Conservation (phyloP, 1,140 invertebrate genomes). For the Macrostomum lignano region DNA sequence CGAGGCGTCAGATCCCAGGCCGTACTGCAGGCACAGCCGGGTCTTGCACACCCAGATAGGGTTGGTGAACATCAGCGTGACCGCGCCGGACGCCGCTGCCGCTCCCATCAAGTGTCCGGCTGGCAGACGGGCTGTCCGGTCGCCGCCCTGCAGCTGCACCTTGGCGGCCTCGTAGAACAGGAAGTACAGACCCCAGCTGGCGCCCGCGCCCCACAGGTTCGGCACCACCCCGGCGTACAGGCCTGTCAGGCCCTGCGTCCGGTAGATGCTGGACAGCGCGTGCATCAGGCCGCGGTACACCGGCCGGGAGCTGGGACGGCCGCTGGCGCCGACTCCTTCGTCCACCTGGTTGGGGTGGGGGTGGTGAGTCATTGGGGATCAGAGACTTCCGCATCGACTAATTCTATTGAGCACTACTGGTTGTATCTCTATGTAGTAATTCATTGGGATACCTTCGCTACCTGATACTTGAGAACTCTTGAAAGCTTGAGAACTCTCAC, state of each 20-base stretch:
- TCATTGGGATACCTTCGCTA: no score
- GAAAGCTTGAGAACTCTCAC: no score
- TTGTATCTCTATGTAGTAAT: slow-evolving; percentile 11
- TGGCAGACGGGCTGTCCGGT: no score
- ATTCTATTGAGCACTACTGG: slow-evolving; percentile 1
- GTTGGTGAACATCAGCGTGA: slow-evolving; percentile 68
- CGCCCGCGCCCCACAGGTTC: slow-evolving; percentile 73
- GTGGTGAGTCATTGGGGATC: neutral
- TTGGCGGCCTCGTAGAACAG: slow-evolving; percentile 41
- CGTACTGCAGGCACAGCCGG: slow-evolving; percentile 29
- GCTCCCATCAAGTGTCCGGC: no score
- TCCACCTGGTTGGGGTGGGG: no score
- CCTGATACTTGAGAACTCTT: no score
- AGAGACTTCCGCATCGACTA: neutral
- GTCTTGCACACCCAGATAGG: slow-evolving; percentile 93
- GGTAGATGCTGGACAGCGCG: slow-evolving; percentile 56
- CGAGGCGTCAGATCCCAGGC: slow-evolving; percentile 7
- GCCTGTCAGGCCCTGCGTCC: slow-evolving; percentile 55
- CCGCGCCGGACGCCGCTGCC: no score
- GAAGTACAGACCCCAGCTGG: slow-evolving; percentile 91
- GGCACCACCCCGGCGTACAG: slow-evolving; percentile 73
- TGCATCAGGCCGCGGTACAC: slow-evolving; percentile 56
- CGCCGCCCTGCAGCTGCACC: slow-evolving; percentile 11
- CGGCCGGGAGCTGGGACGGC: no score
- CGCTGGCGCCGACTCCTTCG: no score